A percentile compares a stretch with the other conserved stretches of the same genome.
phyloP scores from a whole-genome alignment of 2,797 vertebrate species.

The Tokudaia tokunoshimensis region DNA sequence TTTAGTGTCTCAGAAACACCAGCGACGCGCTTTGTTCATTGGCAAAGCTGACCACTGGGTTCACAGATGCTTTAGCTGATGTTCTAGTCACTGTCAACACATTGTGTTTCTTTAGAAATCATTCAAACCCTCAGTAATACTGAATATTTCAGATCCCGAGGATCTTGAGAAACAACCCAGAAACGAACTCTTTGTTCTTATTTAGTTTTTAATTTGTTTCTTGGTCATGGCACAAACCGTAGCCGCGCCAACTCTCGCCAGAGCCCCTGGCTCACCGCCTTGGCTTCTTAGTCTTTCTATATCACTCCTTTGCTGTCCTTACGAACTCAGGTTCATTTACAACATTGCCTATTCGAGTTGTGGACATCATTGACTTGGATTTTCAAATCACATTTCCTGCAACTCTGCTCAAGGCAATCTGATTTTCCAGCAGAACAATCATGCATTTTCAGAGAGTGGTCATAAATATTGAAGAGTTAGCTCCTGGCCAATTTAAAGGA shows the following conservation, averaged over 20 bases:
- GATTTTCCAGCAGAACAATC: slow-evolving; percentile 73
- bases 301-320: slow-evolving; percentile 10
- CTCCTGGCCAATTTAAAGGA: slow-evolving; percentile 71
- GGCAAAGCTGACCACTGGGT: background rate
- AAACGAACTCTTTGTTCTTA: background rate
- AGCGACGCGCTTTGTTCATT: background rate
- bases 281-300: background rate
- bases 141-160: slow-evolving; percentile 7
- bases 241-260: slow-evolving; percentile 15
- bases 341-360: slow-evolving; percentile 40
- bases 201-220: slow-evolving; percentile 52
- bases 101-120: slow-evolving; percentile 45
- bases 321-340: slow-evolving; percentile 61
- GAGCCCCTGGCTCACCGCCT: background rate
- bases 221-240: background rate
- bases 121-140: background rate
- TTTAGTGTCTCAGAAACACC: background rate
- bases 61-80: background rate
- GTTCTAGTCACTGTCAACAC: slow-evolving; percentile 2
- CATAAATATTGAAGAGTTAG: slow-evolving; percentile 78
- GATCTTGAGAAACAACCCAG: slow-evolving; percentile 5
- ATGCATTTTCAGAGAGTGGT: slow-evolving; percentile 66
- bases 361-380: slow-evolving; percentile 65
- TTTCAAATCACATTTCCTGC: slow-evolving; percentile 76
- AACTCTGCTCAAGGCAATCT: slow-evolving; percentile 69